Percentiles rank a stretch among this genome's conserved stretches.
phyloP scores from a whole-genome alignment of 2,797 vertebrate genomes.

The Limnodromus scolopaceus region DNA sequence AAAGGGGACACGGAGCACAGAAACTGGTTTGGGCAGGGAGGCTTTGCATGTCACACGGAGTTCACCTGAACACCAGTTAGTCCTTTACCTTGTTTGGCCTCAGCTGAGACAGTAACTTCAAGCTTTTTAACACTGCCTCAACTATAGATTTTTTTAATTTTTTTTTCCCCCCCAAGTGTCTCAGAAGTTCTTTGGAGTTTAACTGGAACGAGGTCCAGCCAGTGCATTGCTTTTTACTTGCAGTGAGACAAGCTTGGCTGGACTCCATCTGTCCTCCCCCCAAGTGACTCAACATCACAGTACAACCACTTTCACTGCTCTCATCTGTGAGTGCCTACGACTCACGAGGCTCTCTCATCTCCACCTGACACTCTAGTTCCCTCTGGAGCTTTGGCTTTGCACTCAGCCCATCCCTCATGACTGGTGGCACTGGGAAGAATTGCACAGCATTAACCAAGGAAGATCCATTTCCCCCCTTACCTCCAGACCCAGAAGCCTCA shows the following conservation, averaged over 20 bases:
- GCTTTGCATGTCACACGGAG: conserved; percentile 12
- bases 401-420: background rate
- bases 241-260: background rate
- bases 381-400: background rate
- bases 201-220: background rate
- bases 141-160: background rate
- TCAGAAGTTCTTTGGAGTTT: conserved; percentile 6
- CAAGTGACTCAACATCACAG: background rate
- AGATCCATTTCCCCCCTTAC: conserved; percentile 51
- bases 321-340: background rate
- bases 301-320: conserved; percentile 13
- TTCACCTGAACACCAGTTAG: conserved; percentile 1
- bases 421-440: background rate
- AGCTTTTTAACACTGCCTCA: conserved; percentile 6
- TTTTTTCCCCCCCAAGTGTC: background rate
- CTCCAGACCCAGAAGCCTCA: conserved; percentile 89
- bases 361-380: background rate
- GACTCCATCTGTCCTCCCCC: background rate
- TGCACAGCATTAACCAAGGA: background rate
- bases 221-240: background rate
- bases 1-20: conserved; percentile 15
- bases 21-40: conserved; percentile 52
- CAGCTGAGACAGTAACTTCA: background rate
- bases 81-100: conserved; percentile 29
- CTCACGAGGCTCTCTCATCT: background rate